phyloP scores from a whole-genome alignment of 1,140 invertebrate species.

The Cepaea nemoralis region DNA sequence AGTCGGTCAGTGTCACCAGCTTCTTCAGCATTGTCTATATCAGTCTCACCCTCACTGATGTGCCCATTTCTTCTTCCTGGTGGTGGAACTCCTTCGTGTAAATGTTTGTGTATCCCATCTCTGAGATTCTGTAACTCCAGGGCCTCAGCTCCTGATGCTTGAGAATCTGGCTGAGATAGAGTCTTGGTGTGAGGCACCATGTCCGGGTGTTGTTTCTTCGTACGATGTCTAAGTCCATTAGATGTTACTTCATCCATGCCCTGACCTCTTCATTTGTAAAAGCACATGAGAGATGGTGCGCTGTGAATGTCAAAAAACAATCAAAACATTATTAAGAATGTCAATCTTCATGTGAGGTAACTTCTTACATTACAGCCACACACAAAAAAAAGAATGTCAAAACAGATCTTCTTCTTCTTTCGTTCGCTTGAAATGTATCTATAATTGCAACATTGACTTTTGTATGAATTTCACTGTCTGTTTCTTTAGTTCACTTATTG shows the following conservation, averaged over 20 bases:
- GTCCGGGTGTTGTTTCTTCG: background rate
- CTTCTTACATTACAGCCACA: too few species aligned
- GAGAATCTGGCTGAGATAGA: background rate
- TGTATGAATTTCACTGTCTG: too few species aligned
- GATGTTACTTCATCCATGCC: background rate
- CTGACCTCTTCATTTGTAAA: background rate
- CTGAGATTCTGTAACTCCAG: slow-evolving; percentile 9
- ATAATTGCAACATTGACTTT: too few species aligned
- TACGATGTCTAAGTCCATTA: background rate
- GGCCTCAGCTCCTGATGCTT: background rate
- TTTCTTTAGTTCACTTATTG: too few species aligned
- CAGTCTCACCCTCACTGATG: background rate
- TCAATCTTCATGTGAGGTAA: too few species aligned
- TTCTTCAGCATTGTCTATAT: background rate
- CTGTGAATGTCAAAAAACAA: background rate
- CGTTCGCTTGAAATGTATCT: too few species aligned
- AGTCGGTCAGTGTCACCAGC: background rate
- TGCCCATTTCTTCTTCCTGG: background rate
- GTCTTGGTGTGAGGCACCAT: background rate
- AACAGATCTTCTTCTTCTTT: too few species aligned
- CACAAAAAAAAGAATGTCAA: too few species aligned
- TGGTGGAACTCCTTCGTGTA: background rate
- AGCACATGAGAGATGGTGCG: background rate
- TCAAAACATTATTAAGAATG: background rate
- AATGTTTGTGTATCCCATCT: background rate